Percentiles rank a stretch among this genome's conserved stretches.
Evolutionary conservation across 2,888 invertebrate species (phyloP).

Genomic region (Griposia aprilina): DNA sequence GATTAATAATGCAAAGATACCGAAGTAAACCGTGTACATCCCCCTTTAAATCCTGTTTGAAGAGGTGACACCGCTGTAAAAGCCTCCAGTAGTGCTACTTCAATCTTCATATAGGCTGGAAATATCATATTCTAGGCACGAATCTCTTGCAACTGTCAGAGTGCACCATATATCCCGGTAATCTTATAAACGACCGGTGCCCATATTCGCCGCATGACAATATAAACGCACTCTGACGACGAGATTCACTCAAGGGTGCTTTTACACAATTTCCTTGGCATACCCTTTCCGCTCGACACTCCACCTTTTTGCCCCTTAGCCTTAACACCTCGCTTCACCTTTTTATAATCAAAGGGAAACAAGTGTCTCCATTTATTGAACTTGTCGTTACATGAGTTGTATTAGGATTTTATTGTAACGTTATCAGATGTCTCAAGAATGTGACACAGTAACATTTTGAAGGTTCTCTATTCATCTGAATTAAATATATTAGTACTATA

Average conservation of each 20-base stretch:
- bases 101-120: constrained; percentile 29
- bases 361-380: constrained; percentile 82
- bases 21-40: constrained; percentile 39
- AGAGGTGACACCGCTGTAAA: constrained; percentile 39
- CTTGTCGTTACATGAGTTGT: constrained; percentile 74
- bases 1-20: constrained; percentile 57
- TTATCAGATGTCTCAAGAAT: constrained; percentile 15
- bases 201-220: constrained; percentile 75
- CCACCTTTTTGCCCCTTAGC: constrained; percentile 78
- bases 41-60: constrained; percentile 32
- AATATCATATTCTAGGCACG: constrained; percentile 46
- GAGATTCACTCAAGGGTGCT: constrained; percentile 81
- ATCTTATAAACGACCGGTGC: constrained; percentile 73
- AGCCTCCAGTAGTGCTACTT: constrained; percentile 44
- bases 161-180: constrained; percentile 64
- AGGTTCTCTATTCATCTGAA: not conserved
- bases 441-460: constrained; percentile 6
- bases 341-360: constrained; percentile 85
- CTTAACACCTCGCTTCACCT: constrained; percentile 82
- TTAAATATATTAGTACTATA: not conserved
- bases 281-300: constrained; percentile 80
- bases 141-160: constrained; percentile 53
- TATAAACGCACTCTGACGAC: constrained; percentile 80
- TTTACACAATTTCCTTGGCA: constrained; percentile 82
- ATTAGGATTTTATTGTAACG: constrained; percentile 64